Conservation (phyloP, 2,797 vertebrate genomes). For the Clarias fuscus region DNA sequence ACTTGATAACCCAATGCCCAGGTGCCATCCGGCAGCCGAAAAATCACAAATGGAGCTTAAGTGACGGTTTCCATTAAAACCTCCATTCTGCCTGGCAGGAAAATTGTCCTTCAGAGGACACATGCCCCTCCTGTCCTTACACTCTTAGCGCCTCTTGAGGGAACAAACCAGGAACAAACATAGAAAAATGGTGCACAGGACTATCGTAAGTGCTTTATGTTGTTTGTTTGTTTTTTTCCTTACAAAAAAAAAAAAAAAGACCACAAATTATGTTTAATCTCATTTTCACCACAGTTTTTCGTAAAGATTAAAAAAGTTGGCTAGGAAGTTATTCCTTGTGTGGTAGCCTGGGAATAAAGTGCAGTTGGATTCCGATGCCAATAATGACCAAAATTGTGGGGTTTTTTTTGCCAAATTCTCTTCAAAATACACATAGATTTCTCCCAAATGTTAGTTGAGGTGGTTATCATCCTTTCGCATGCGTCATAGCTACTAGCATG, state of each 20-base stretch:
- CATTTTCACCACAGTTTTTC: background rate
- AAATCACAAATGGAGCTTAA: conserved; percentile 48
- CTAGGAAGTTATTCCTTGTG: background rate
- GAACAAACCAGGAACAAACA: conserved; percentile 2
- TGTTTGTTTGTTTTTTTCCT: background rate
- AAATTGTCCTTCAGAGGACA: conserved; percentile 41
- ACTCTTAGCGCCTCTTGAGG: conserved; percentile 10
- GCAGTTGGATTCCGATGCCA: background rate
- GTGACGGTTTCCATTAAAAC: conserved; percentile 52
- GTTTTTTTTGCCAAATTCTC: background rate
- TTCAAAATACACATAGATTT: no score
- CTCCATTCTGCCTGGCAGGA: conserved; percentile 33
- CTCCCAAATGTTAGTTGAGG: background rate
- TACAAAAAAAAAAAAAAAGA: background rate
- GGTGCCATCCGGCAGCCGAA: conserved; percentile 41
- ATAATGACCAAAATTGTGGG: background rate
- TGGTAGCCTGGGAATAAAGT: background rate
- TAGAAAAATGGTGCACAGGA: conserved; percentile 24
- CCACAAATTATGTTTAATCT: background rate
- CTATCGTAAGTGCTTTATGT: background rate
- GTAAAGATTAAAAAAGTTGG: background rate
- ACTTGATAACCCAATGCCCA: conserved; percentile 46
- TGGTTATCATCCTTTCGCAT: background rate
- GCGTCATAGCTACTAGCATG: background rate
- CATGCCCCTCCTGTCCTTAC: conserved; percentile 1